Evolutionary conservation across 2,113 vertebrate genomes (phyloP), one percentile per base, ranked within the genome.

Genomic region (Tupaia chinensis): DNA sequence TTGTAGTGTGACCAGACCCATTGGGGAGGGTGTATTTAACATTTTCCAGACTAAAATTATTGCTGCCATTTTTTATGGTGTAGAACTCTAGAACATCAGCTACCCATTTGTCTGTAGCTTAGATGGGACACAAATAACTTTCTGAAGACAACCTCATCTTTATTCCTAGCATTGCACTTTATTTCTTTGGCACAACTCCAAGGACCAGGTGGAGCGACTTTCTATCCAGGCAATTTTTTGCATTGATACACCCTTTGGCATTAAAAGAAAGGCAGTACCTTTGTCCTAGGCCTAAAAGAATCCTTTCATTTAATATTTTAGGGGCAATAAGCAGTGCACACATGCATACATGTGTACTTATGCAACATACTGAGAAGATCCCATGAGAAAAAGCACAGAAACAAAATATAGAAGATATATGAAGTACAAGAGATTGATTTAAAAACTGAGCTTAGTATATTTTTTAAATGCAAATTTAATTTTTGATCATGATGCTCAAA

Each of bases 151-250:
- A 74, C 72, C 27, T 97, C 54, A 90, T 89, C n/a, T 27, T 92
- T 96, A 93, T 79, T 87, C 20, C 19, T 95, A 79, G 58, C 73
- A 83, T 11, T 70, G 58, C 73, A 83, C 14, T 70, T 96, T 85
- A 82, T 83, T 68, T 89, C 80, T 92, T 93, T 95, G 91, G 77
- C 78, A 44, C 27, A 79, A 94, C 61, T 91, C 56, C 89, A 95
- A 95, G 81, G 76, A 77, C 93, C 85, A 94, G 66, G 93, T 94
- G 29, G 88, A 90, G 11, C 93, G 85, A 84, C 32, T 97, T 93
- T 93, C 91, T 70, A 65, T 73, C 76, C 22, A 87, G 85, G 54
- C 53, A 61, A 68, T 19, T 89, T 92, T 94, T 90, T 87, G 44
- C 44, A 44, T 44, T 44, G 3, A 44, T 44, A 5, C 3, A 44